Evolutionary conservation across 2,888 invertebrate genomes (phyloP).

Genomic region (Phasia obesa): DNA sequence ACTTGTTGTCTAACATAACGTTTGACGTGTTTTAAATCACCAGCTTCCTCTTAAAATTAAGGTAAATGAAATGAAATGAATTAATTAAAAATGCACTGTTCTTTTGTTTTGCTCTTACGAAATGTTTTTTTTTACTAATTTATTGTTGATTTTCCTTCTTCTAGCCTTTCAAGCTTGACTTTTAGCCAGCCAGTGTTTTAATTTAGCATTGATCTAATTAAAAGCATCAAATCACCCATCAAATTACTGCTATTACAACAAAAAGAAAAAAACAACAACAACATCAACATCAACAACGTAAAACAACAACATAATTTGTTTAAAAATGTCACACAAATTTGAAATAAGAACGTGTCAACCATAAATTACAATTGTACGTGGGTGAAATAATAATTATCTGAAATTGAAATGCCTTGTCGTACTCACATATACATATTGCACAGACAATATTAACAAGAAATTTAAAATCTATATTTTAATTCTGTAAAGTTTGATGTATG

Average conservation of each 20-base stretch:
- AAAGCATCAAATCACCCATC: conserved; percentile 47
- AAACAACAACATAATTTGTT: conserved; percentile 60
- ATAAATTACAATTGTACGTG: conserved; percentile 41
- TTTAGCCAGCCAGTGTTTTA: conserved; percentile 45
- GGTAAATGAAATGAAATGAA: conserved; percentile 56
- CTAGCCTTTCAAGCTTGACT: background rate
- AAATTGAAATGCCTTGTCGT: background rate
- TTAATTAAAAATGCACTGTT: conserved; percentile 60
- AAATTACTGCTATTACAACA: background rate
- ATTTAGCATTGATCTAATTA: conserved; percentile 70
- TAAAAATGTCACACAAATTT: conserved; percentile 60
- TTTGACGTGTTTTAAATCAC: conserved; percentile 62
- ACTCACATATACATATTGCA: background rate
- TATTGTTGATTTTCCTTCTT: conserved; percentile 13
- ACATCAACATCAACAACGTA: conserved; percentile 8
- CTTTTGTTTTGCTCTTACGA: conserved; percentile 27
- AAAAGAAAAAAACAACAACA: too few species aligned
- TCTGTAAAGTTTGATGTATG: too few species aligned
- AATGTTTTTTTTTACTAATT: background rate
- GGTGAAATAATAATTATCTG: conserved; percentile 47
- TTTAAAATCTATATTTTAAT: too few species aligned
- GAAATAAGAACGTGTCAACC: conserved; percentile 58
- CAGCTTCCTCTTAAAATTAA: conserved; percentile 66
- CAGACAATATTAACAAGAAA: too few species aligned
- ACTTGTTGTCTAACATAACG: conserved; percentile 31